A percentile compares a stretch with the other conserved stretches of the same genome.
phyloP scores from a whole-genome alignment of 2,888 invertebrate species.

The Pycnomerus fuliginosus region DNA sequence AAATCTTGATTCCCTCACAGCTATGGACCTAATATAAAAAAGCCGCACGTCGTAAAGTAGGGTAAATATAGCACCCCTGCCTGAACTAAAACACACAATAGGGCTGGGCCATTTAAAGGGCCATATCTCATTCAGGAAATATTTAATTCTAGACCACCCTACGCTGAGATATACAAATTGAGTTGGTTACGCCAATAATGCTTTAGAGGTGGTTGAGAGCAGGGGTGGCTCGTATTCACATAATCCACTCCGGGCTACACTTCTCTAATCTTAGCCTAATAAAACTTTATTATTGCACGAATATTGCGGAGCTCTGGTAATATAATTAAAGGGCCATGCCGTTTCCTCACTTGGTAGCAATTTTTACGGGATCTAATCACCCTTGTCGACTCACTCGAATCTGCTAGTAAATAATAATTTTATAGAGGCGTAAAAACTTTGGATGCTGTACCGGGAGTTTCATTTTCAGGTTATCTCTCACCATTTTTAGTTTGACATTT shows the following conservation, averaged over 20 bases:
- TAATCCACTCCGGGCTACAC: slow-evolving; percentile 3
- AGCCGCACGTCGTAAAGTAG: slow-evolving; percentile 35
- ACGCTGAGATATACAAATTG: slow-evolving; percentile 44
- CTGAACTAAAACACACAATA: slow-evolving; percentile 42
- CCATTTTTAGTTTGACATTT: too few species aligned
- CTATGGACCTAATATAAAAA: slow-evolving; percentile 37
- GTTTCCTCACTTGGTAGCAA: too few species aligned
- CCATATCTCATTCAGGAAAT: slow-evolving; percentile 42
- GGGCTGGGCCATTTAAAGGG: slow-evolving; percentile 43
- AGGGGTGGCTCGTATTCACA: slow-evolving; percentile 25
- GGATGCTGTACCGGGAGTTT: too few species aligned
- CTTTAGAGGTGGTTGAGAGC: slow-evolving; percentile 27
- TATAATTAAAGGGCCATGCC: slow-evolving; percentile 7
- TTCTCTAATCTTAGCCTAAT: slow-evolving; percentile 7
- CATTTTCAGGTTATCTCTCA: too few species aligned
- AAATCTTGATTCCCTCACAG: slow-evolving; percentile 33
- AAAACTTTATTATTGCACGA: slow-evolving; percentile 7
- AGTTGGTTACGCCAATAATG: slow-evolving; percentile 46
- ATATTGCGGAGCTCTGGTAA: background rate
- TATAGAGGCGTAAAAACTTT: too few species aligned
- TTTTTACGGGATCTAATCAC: too few species aligned
- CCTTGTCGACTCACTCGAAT: too few species aligned
- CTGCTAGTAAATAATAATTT: too few species aligned
- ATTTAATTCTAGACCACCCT: slow-evolving; percentile 40
- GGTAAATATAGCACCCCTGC: slow-evolving; percentile 35